phyloP scores from a whole-genome alignment of 1,140 invertebrate species.

The Uloborus diversus region DNA sequence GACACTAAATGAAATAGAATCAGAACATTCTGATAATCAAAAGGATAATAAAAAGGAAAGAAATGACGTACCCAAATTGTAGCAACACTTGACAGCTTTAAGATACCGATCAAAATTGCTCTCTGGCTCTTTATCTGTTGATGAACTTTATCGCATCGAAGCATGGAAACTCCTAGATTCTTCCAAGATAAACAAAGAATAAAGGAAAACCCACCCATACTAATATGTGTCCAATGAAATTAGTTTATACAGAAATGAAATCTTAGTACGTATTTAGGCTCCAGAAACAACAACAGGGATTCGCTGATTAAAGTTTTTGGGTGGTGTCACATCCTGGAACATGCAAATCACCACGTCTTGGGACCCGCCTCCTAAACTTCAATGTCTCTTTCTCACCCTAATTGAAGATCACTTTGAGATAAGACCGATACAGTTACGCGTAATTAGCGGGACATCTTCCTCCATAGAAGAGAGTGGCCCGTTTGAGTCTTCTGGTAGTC shows the following conservation, averaged over 20 bases:
- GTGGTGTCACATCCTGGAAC: background rate
- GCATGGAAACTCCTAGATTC: background rate
- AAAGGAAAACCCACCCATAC: background rate
- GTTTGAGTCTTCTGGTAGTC: too few relatives aligned
- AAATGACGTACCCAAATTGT: background rate
- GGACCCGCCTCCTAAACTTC: too few relatives aligned
- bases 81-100: background rate
- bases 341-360: background rate
- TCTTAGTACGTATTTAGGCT: too few relatives aligned
- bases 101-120: constrained; percentile 31
- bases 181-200: constrained; percentile 3
- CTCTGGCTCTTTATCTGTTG: constrained; percentile 11
- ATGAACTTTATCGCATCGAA: constrained; percentile 3
- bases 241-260: too few relatives aligned
- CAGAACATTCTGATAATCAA: too few relatives aligned
- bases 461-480: too few relatives aligned
- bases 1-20: too few relatives aligned
- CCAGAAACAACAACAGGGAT: background rate
- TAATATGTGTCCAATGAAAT: background rate
- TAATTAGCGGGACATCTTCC: too few relatives aligned
- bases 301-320: background rate
- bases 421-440: too few relatives aligned
- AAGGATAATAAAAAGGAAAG: background rate
- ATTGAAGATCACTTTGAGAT: too few relatives aligned
- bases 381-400: too few relatives aligned